These are phyloP conservation scores for Probosciger aterrimus DNA, from an alignment of 2,113 vertebrate genomes.

Conservation along the genomic window DNA sequence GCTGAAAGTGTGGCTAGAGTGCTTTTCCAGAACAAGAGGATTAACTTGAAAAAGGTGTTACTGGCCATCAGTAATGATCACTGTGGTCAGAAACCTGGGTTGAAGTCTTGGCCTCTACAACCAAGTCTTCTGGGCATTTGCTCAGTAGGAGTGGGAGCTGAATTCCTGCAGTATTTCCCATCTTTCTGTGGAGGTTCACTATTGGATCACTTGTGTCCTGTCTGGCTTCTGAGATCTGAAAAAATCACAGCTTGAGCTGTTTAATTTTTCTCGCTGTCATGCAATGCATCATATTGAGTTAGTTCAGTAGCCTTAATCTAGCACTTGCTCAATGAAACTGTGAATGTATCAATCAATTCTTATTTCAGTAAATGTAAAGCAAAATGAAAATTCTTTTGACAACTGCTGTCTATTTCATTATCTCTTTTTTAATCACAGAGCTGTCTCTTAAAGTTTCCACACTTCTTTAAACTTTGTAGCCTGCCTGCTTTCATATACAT, in stretches of 20 bases:
- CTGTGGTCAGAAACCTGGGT: background rate
- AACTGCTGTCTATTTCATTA: conserved; percentile 27
- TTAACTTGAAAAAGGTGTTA: background rate
- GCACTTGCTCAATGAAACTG: background rate
- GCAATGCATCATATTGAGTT: background rate
- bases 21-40: background rate
- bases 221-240: background rate
- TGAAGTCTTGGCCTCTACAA: background rate
- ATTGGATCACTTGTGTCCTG: background rate
- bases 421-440: background rate
- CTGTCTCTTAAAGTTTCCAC: background rate
- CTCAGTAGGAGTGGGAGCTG: background rate
- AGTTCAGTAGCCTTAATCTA: background rate
- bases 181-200: background rate
- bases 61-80: background rate
- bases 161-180: background rate
- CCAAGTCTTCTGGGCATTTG: background rate
- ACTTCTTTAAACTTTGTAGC: background rate
- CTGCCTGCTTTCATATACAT: conserved; percentile 19
- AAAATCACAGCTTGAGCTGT: background rate
- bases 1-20: background rate
- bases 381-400: conserved; percentile 42
- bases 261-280: conserved; percentile 21
- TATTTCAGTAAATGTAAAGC: background rate
- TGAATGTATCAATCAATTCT: conserved; percentile 27